phyloP scores from a whole-genome alignment of 2,113 vertebrate genomes.

The Hyaena hyaena region DNA sequence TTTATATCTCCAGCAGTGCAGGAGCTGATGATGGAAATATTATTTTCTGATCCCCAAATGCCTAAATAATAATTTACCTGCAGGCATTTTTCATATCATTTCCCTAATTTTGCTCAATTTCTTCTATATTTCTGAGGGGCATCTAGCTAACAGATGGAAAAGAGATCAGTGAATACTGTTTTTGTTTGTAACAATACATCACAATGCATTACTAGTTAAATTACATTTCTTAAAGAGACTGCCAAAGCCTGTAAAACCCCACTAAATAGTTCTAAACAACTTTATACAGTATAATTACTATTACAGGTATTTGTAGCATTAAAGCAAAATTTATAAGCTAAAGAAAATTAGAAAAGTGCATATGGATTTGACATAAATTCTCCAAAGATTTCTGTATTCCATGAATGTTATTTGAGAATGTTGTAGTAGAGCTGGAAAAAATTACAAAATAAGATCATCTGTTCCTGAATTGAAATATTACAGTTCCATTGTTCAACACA shows the following conservation, averaged over 20 bases:
- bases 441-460: constrained; percentile 44
- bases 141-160: constrained; percentile 25
- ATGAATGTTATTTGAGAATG: constrained; percentile 42
- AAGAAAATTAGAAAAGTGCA: constrained; percentile 27
- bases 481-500: constrained; percentile 43
- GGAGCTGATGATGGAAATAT: background rate
- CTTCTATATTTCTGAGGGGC: background rate
- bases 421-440: background rate
- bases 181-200: constrained; percentile 34
- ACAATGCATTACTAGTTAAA: constrained; percentile 52
- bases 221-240: constrained; percentile 41
- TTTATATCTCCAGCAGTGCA: background rate
- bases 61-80: background rate
- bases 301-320: constrained; percentile 13
- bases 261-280: constrained; percentile 37
- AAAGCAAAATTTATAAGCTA: constrained; percentile 45
- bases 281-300: constrained; percentile 16
- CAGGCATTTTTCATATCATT: background rate
- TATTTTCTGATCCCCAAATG: background rate
- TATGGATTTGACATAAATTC: constrained; percentile 7
- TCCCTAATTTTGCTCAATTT: background rate
- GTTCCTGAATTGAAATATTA: constrained; percentile 61
- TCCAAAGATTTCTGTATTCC: background rate
- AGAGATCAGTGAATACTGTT: background rate
- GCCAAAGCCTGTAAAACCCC: background rate